A percentile compares a stretch with the other conserved stretches of the same genome.
Conservation (phyloP, 2,797 vertebrate species). For the Monodelphis domestica region DNA sequence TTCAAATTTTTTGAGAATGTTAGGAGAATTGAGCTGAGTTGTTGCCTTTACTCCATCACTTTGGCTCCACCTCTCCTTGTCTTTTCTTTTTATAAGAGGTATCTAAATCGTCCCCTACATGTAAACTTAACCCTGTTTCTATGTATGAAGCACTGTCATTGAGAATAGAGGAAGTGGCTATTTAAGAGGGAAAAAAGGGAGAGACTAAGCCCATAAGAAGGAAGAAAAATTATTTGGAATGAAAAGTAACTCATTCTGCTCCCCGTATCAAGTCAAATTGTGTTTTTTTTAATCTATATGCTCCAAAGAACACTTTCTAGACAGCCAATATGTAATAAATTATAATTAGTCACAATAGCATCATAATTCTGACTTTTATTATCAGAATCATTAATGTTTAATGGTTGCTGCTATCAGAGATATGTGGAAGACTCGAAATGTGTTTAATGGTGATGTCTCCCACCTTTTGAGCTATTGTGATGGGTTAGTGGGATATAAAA, state of each 20-base stretch:
- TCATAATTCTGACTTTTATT: conserved; percentile 67
- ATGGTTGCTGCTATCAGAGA: conserved; percentile 50
- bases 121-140: neutral
- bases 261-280: conserved; percentile 32
- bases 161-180: neutral
- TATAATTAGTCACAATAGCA: conserved; percentile 71
- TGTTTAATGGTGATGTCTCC: conserved; percentile 53
- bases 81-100: neutral
- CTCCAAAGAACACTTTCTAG: conserved; percentile 61
- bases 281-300: conserved; percentile 48
- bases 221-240: neutral
- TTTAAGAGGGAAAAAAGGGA: neutral
- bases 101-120: neutral
- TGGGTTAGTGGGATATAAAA: conserved; percentile 13
- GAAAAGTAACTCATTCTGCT: conserved; percentile 18
- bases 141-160: neutral
- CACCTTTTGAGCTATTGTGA: conserved; percentile 8
- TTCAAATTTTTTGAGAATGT: neutral
- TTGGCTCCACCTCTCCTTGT: neutral
- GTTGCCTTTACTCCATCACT: neutral
- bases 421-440: conserved; percentile 61
- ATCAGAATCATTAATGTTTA: conserved; percentile 75
- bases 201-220: neutral
- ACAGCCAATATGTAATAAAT: conserved; percentile 67
- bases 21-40: neutral